Evolutionary conservation across 2,113 vertebrate genomes (phyloP), one percentile per base, ranked within the genome.

Genomic region (Sphaerodactylus townsendi): DNA sequence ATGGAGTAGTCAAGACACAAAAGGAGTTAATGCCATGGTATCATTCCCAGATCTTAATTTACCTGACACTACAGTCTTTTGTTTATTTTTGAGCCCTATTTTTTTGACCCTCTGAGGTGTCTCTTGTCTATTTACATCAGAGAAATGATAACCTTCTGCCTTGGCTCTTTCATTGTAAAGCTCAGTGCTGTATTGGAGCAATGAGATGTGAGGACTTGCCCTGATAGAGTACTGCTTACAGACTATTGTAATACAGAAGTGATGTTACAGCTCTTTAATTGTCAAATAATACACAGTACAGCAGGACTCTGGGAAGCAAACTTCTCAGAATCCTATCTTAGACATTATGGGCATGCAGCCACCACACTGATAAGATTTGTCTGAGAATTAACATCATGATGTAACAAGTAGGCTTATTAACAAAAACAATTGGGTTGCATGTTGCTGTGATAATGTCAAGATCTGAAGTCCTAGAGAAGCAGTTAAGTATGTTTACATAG

Each of bases 171-270:
- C 74, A 82, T 62, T 1, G 8, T 2, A 21, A 35, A 65, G 53
- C 48, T 53, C 37, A 1, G 53, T 2, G 17, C 81, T 75, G 86
- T 37, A 69, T 68, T 2, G 37, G 48, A 68, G 79, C 82, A 87
- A 73, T 1, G 3, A 87, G 86, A 92, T 88, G 73, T 39, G 73
- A 84, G 78, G 64, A 82, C 21, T 65, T 77, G 78, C 79, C 74
- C 56, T 79, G 88, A 93, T 87, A 78, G 90, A 92, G 81, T 85
- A 79, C 89, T 79, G 78, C 88, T 86, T 84, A 90, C 77, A 85
- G 85, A 85, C 64, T 21, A 13, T 83, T 79, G 87, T 80, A 93
- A 91, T 79, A 68, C 91, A 92, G 85, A 91, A 65, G 84, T 89
- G 89, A 91, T 93, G 79, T 64, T 81, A 59, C 3, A 76, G 71